A percentile compares a stretch with the other conserved stretches of the same genome.
These are phyloP conservation scores for Conus ventricosus DNA, from an alignment of 1,140 invertebrate species.

Conservation along the genomic window DNA sequence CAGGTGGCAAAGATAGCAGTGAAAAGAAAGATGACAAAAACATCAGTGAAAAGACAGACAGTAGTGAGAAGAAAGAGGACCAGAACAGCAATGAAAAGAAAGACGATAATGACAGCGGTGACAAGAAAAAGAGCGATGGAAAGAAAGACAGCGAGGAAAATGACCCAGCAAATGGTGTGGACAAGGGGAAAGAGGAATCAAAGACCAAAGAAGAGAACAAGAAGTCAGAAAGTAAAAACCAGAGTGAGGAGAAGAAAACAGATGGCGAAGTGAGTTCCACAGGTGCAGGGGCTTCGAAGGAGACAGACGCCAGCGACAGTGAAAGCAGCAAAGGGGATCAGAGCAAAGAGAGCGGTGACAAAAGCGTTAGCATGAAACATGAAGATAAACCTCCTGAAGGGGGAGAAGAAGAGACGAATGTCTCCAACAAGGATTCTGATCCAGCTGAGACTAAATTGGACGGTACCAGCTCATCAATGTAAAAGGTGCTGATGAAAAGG, in stretches of 20 bases:
- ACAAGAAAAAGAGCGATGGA: not conserved
- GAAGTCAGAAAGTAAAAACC: not conserved
- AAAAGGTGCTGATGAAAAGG: not conserved
- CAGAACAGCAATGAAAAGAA: conserved; percentile 35
- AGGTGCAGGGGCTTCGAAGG: not conserved
- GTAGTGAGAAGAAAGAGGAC: conserved; percentile 19
- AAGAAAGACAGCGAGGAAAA: conserved; percentile 19
- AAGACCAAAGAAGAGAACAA: conserved; percentile 25
- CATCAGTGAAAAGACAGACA: not conserved
- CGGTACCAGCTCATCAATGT: not conserved
- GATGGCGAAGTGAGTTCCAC: not conserved
- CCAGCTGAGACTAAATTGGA: no score
- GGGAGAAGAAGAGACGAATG: not conserved
- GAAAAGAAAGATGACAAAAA: conserved; percentile 21
- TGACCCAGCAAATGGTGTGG: not conserved
- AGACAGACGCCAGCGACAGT: not conserved
- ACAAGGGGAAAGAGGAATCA: not conserved
- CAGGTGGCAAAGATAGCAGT: conserved; percentile 15
- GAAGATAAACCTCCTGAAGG: not conserved
- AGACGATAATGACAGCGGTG: not conserved
- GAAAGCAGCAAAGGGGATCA: not conserved
- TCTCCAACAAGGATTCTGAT: not conserved
- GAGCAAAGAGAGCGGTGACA: conserved; percentile 8
- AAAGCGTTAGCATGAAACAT: conserved; percentile 4
- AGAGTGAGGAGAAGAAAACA: not conserved